A percentile compares a stretch with the other conserved stretches of the same genome.
These are phyloP conservation scores for Drosophila trapezifrons DNA, from an alignment of 1,140 invertebrate genomes.

Conservation along the genomic window DNA sequence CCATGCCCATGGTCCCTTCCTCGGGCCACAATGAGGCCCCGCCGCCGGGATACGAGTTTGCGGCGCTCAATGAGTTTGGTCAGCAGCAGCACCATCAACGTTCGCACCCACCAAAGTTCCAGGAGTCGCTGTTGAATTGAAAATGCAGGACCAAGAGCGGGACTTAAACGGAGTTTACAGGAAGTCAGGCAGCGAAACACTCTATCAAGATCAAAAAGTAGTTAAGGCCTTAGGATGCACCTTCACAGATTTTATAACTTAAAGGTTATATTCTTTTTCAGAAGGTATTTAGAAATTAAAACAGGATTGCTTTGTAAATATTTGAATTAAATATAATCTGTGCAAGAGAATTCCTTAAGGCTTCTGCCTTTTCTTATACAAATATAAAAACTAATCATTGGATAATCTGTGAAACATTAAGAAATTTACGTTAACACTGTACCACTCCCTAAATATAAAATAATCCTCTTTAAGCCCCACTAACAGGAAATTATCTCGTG, in stretches of 20 bases:
- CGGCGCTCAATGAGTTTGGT: constrained; percentile 52
- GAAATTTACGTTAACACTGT: background rate
- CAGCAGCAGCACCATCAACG: constrained; percentile 16
- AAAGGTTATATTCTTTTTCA: background rate
- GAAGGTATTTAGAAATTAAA: background rate
- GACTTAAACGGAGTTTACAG: constrained; percentile 66
- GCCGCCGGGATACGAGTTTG: constrained; percentile 50
- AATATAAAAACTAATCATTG: background rate
- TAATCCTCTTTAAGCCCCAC: too few species aligned
- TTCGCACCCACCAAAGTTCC: constrained; percentile 44
- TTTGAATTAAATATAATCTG: background rate
- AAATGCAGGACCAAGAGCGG: background rate
- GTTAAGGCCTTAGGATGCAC: background rate
- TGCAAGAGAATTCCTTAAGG: background rate
- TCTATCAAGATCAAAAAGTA: constrained; percentile 22
- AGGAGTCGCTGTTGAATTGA: constrained; percentile 68
- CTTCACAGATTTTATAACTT: background rate
- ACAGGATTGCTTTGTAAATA: background rate
- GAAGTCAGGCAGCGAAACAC: constrained; percentile 36
- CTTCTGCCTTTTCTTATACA: background rate
- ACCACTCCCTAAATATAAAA: too few species aligned
- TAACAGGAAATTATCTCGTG: background rate
- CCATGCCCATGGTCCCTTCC: constrained; percentile 2
- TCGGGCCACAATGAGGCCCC: constrained; percentile 33
- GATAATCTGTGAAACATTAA: background rate